Conservation (phyloP, 2,888 invertebrate genomes). For the Theristus sp. region DNA sequence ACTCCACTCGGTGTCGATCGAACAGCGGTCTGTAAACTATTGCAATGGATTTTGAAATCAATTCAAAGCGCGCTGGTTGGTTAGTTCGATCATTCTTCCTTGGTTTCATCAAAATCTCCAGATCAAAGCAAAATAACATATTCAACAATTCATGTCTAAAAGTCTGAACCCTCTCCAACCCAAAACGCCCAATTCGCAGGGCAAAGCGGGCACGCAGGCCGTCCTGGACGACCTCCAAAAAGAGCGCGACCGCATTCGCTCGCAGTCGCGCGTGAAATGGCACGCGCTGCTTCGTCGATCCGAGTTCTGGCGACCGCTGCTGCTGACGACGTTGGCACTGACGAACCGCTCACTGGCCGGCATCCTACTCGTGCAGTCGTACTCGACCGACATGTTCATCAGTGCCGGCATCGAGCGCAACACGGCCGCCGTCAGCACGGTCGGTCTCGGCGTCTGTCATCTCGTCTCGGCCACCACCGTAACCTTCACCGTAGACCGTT, state of each 20-base stretch:
- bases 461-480: neutral
- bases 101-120: no score
- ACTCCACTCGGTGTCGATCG: no score
- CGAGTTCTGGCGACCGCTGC: neutral
- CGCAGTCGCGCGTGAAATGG: neutral
- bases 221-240: neutral
- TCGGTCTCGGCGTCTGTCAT: slow-evolving; percentile 1
- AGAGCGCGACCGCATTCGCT: neutral
- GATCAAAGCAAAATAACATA: no score
- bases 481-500: neutral
- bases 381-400: slow-evolving; percentile 5
- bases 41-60: no score
- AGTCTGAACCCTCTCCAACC: no score
- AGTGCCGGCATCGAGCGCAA: neutral
- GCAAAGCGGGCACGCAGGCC: neutral
- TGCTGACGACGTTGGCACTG: neutral
- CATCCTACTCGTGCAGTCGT: slow-evolving; percentile 2
- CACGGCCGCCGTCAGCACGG: neutral
- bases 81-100: no score
- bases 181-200: neutral
- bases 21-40: no score
- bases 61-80: no score
- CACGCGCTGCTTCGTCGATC: neutral
- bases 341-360: slow-evolving; percentile 4
- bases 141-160: no score